Conservation (phyloP, 2,888 invertebrate genomes). For the Colostygia pectinataria region DNA sequence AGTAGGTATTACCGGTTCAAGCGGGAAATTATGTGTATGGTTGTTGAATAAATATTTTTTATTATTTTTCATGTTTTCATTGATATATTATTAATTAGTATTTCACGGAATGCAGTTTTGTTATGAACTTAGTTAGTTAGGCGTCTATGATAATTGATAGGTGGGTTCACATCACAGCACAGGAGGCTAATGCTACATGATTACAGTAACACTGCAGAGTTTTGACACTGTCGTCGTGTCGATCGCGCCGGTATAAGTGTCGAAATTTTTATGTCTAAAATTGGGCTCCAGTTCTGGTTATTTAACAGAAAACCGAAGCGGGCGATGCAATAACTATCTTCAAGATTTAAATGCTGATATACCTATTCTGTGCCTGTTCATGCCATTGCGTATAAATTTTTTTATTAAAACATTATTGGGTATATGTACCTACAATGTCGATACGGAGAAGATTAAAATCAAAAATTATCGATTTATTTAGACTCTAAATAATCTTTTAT, state of each 20-base stretch:
- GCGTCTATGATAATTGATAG: background rate
- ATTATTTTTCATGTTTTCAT: constrained; percentile 43
- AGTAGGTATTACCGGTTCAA: constrained; percentile 37
- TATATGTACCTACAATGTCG: no score
- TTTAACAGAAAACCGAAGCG: background rate
- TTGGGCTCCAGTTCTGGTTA: background rate
- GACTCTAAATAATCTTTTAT: no score
- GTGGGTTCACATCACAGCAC: no score
- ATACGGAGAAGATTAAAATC: no score
- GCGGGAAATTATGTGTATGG: constrained; percentile 49
- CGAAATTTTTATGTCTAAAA: no score
- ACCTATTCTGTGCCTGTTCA: constrained; percentile 1
- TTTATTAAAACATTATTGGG: no score
- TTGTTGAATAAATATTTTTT: constrained; percentile 58
- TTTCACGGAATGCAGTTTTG: constrained; percentile 38
- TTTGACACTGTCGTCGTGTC: no score
- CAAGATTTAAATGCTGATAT: background rate
- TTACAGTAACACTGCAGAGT: no score
- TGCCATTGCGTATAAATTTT: background rate
- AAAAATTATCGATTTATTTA: no score
- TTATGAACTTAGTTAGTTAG: constrained; percentile 2
- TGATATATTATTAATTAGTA: constrained; percentile 33
- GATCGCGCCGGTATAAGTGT: no score
- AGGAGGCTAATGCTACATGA: no score
- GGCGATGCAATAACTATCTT: background rate